Evolutionary conservation across 2,113 vertebrate genomes (phyloP), one percentile per base, ranked within the genome.

Genomic region (Muscicapa adusta): DNA sequence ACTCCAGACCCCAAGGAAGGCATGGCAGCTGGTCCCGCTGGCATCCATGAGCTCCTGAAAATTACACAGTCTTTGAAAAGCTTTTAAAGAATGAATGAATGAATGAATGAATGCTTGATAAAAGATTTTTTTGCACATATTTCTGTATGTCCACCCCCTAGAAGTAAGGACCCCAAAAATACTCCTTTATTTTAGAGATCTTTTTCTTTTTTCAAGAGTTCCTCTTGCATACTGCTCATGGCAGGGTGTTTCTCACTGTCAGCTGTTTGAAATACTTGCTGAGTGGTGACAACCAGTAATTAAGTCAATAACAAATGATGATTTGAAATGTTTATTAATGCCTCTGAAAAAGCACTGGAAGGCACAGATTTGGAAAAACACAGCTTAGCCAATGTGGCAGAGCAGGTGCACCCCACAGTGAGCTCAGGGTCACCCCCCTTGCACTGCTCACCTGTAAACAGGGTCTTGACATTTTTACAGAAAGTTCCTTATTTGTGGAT

Each of bases 221-320:
- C 0, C 0, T 85, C 22, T 73, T 71, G 18, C 42, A n/a, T 50
- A 66, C 16, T 51, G 12, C 2, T 6, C 28, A 9, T 70, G 67
- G 38, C 62, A 34, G 80, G 29, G 38, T 66, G 50, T 89, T 89
- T 85, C 63, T 54, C 36, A 23, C 86, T 79, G 50, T 70, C 74
- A 73, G 38, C 66, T 85, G 12, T 60, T 94, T 73, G 50, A 93
- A 91, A 73, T 79, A 38, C 23, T 88, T 93, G 33, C 70, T 50
- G 58, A 79, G 42, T 78, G 45, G 36, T 89, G 85, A 79, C 74
- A 92, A n/a, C 38, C 1, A 0, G 78, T 78, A 38, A 79, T 87
- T 80, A 79, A 88, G 34, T 61, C 40, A 60, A 56, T 81, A 81
- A 86, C n/a, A 62, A 94, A 91, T n/a, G 40, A 66, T 68, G 12